phyloP scores from a whole-genome alignment of 2,797 vertebrate species.

The Myotis planiceps region DNA sequence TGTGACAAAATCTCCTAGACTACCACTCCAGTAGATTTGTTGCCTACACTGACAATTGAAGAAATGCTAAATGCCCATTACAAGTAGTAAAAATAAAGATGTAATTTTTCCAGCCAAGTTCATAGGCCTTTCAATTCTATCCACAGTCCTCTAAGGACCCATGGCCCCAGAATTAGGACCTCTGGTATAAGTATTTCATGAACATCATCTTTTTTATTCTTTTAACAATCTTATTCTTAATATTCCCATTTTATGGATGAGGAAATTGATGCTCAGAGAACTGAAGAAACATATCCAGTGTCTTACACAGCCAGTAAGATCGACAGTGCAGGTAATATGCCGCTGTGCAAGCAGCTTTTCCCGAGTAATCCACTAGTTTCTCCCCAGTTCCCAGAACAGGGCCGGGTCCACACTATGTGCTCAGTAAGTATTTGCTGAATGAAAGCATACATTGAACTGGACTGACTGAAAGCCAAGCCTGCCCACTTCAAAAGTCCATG shows the following conservation, averaged over 20 bases:
- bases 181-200: not conserved
- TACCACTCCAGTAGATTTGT: not conserved
- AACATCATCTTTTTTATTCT: not conserved
- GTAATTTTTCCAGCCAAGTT: not conserved
- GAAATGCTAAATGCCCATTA: not conserved
- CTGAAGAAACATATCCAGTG: not conserved
- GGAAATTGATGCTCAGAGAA: not conserved
- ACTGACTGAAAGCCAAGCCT: not conserved
- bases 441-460: not conserved
- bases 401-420: not conserved
- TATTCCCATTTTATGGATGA: not conserved
- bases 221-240: not conserved
- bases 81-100: not conserved
- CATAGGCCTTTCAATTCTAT: not conserved
- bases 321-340: not conserved
- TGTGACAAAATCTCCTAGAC: not conserved
- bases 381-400: not conserved
- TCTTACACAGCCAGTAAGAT: not conserved
- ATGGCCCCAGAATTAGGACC: not conserved
- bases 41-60: not conserved
- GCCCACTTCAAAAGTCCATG: not conserved
- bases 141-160: not conserved
- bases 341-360: not conserved
- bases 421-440: not conserved
- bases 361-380: not conserved